Evolutionary conservation across 2,797 vertebrate genomes (phyloP), one percentile per base, ranked within the genome.

Genomic region (Gephyroberyx darwinii): DNA sequence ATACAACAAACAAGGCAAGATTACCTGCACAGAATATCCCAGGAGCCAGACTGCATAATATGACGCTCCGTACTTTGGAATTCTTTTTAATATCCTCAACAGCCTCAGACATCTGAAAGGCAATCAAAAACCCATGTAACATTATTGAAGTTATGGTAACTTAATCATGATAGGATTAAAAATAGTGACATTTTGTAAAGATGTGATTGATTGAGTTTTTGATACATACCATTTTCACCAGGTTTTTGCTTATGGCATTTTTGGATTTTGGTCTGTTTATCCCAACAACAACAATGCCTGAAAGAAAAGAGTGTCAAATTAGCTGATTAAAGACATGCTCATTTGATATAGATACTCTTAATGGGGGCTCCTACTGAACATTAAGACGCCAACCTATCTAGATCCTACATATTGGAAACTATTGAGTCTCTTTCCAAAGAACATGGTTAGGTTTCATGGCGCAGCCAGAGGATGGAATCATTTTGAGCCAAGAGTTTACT

Each of bases 1-100:
- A 53, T 22, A 3, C 14, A 60, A 9, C 22, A 75, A 37, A 4
- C 26, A 26, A 26, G 26, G 31, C 33, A 1, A 22, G 7, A 10
- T 62, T 95, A 98, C 97, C 97, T 94, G 97, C 97, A 94, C 97
- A 99, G 93, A 99, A 99, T 86, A 99, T 92, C 73, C 96, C 98
- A 39, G 97, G 97, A 69, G 96, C 97, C 91, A 98, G 85, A 88
- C 98, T 99, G 89, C 96, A 96, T 45, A 98, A 80, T 86, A 99
- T 96, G 71, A 99, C 90, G 51, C 95, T 97, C 83, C 96, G 95
- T 52, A 98, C 96, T 93, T 95, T 96, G 89, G 96, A 97, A 89
- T 97, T 95, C 80, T 92, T 95, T 92, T 97, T 99, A 77, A 99
- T 93, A 62, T 93, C 90, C 84, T 98, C 96, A 86, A 98, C 92